Conservation (phyloP, 2,113 vertebrate species). For the Amphiprion ocellaris region DNA sequence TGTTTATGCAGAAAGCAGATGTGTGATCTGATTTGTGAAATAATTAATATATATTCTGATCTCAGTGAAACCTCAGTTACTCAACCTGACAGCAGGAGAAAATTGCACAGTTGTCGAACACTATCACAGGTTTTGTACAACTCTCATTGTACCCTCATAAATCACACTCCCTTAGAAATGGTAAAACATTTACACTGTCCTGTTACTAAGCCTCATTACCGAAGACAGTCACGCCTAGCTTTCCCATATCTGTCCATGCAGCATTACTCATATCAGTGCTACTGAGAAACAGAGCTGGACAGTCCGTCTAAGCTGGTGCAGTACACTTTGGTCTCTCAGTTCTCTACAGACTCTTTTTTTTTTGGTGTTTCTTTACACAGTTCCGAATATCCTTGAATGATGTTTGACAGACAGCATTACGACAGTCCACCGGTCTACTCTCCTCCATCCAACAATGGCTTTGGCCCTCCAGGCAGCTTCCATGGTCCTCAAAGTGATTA, state of each 20-base stretch:
- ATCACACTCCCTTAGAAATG: slow-evolving; percentile 24
- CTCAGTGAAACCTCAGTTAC: background rate
- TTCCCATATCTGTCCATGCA: slow-evolving; percentile 46
- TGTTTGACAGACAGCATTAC: slow-evolving; percentile 86
- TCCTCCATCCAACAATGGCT: slow-evolving; percentile 81
- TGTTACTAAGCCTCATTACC: slow-evolving; percentile 17
- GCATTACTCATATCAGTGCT: slow-evolving; percentile 55
- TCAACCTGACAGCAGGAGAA: slow-evolving; percentile 8
- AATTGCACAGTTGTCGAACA: slow-evolving; percentile 17
- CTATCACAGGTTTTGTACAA: too few relatives aligned
- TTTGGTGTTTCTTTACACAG: slow-evolving; percentile 31
- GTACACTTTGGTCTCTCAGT: background rate
- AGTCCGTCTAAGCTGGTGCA: background rate
- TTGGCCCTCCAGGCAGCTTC: slow-evolving; percentile 78
- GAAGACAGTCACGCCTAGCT: slow-evolving; percentile 63
- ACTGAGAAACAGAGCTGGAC: background rate
- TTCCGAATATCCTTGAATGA: slow-evolving; percentile 45
- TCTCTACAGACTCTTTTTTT: background rate
- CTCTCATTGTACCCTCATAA: slow-evolving; percentile 19
- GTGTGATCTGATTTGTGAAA: background rate
- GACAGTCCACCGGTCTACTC: slow-evolving; percentile 85
- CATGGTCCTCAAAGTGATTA: slow-evolving; percentile 79
- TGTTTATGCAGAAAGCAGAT: slow-evolving; percentile 14
- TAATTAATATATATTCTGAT: background rate
- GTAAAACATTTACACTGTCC: slow-evolving; percentile 74